These are phyloP conservation scores for Aphis gossypii DNA, from an alignment of 1,140 invertebrate species.

Conservation along the genomic window DNA sequence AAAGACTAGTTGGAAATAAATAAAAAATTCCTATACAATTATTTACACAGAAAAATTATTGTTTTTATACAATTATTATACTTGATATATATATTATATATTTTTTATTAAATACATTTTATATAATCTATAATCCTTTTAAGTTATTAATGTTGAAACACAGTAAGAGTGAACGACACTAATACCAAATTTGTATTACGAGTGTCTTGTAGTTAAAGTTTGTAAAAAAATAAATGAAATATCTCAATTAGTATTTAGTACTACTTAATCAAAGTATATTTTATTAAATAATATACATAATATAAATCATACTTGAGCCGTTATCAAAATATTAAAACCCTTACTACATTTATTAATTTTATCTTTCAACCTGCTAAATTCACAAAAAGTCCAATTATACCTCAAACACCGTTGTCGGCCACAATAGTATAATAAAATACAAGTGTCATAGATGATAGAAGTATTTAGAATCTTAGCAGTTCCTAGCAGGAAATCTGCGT, in stretches of 20 bases:
- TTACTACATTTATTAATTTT: not conserved
- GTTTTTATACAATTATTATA: not conserved
- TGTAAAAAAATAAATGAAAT: not conserved
- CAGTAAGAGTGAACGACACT: not conserved
- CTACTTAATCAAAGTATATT: not conserved
- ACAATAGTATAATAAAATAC: not conserved
- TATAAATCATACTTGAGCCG: not conserved
- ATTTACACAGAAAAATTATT: not conserved
- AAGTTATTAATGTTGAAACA: not conserved
- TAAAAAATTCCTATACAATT: not conserved
- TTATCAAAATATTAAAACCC: not conserved
- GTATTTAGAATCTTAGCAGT: not conserved
- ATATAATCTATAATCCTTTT: not conserved
- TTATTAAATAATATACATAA: not conserved
- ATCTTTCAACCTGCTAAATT: not conserved
- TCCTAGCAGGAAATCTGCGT: not conserved
- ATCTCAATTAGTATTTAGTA: not conserved
- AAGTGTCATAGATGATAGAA: not conserved
- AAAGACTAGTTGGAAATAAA: not conserved
- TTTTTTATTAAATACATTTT: not conserved
- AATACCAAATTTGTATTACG: not conserved
- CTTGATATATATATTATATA: too few species aligned
- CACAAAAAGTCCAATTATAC: too few species aligned
- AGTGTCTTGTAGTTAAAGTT: not conserved
- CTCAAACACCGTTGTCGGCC: too few species aligned